phyloP scores from a whole-genome alignment of 2,113 vertebrate genomes.

The Hystrix cristata region DNA sequence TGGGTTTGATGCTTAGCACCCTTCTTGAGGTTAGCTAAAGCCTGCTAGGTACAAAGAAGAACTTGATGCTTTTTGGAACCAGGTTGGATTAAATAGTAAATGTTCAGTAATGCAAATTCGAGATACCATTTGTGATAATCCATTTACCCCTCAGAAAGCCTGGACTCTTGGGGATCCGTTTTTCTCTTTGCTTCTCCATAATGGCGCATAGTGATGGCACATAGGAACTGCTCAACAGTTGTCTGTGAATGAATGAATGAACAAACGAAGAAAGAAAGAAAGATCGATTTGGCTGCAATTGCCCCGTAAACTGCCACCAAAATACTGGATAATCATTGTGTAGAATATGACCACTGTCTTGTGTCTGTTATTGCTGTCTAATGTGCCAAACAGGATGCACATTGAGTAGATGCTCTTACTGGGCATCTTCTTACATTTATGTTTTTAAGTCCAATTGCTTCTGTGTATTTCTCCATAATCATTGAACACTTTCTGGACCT shows the following conservation, averaged over 20 bases:
- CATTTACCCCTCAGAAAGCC: neutral
- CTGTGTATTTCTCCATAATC: neutral
- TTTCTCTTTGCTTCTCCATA: neutral
- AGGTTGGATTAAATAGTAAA: neutral
- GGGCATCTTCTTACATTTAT: constrained; percentile 4
- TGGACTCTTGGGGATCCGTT: neutral
- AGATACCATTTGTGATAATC: neutral
- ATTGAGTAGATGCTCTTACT: neutral
- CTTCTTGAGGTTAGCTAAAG: neutral
- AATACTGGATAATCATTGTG: neutral
- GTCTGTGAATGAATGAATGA: neutral
- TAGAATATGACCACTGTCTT: neutral
- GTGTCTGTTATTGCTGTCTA: neutral
- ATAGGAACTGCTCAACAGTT: neutral
- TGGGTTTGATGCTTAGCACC: neutral
- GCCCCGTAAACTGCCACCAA: neutral
- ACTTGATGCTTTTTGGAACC: neutral
- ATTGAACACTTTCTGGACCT: neutral
- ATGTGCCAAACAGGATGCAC: neutral
- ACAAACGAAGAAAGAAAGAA: neutral
- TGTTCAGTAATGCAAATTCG: neutral
- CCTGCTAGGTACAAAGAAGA: neutral
- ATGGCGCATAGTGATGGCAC: neutral
- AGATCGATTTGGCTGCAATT: neutral
- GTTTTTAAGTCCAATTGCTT: constrained; percentile 15